Conservation (phyloP, 2,888 invertebrate genomes). For the Tortricodes alternella region DNA sequence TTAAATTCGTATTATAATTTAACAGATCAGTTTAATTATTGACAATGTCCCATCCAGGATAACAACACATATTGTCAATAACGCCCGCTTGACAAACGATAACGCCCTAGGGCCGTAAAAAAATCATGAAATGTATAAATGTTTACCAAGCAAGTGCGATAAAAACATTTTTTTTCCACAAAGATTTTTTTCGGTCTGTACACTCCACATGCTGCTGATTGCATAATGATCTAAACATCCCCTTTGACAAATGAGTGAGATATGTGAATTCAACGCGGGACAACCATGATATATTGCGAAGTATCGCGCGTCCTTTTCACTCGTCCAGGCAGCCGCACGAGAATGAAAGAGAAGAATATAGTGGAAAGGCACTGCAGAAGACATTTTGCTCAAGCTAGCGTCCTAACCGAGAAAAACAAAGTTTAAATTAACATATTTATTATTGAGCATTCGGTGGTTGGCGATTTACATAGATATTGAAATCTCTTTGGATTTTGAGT, state of each 20-base stretch:
- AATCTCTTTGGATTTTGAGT: constrained; percentile 36
- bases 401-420: constrained; percentile 36
- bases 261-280: constrained; percentile 10
- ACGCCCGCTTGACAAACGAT: too few species aligned
- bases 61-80: too few species aligned
- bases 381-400: constrained; percentile 40
- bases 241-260: constrained; percentile 2
- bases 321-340: constrained; percentile 36
- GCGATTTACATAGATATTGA: constrained; percentile 24
- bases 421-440: constrained; percentile 41
- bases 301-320: constrained; percentile 31
- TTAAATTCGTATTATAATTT: too few species aligned
- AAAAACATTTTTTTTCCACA: too few species aligned
- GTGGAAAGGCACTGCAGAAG: constrained; percentile 63
- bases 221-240: neutral
- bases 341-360: constrained; percentile 38
- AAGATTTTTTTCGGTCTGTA: too few species aligned
- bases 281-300: constrained; percentile 24
- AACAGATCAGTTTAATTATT: too few species aligned
- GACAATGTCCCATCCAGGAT: too few species aligned
- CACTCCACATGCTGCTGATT: too few species aligned
- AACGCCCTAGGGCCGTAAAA: too few species aligned
- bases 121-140: too few species aligned
- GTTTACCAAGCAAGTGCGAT: too few species aligned
- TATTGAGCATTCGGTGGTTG: constrained; percentile 53